Evolutionary conservation across 1,140 invertebrate genomes (phyloP).

Genomic region (Papilio glaucus): DNA sequence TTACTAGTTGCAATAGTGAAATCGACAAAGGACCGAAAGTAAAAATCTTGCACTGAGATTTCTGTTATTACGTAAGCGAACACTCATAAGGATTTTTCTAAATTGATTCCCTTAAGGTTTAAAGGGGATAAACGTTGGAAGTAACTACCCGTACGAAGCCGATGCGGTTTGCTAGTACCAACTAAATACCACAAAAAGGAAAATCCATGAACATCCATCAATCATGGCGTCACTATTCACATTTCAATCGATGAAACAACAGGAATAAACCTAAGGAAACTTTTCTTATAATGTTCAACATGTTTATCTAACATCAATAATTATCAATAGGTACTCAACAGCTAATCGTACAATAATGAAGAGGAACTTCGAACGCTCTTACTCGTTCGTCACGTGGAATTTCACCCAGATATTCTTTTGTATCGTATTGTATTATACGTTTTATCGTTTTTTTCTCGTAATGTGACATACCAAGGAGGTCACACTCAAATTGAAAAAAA

Average conservation of each 20-base stretch:
- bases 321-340: slow-evolving; percentile 20
- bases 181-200: not conserved
- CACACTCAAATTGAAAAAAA: not conserved
- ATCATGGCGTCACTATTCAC: not conserved
- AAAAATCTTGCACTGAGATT: too few species aligned
- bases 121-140: too few species aligned
- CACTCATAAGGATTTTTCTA: too few species aligned
- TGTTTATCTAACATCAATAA: not conserved
- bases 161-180: too few species aligned
- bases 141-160: too few species aligned
- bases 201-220: not conserved
- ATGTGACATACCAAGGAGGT: not conserved
- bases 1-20: too few species aligned
- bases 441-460: too few species aligned
- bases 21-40: too few species aligned
- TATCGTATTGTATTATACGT: not conserved
- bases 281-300: not conserved
- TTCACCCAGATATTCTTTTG: not conserved
- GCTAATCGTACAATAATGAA: slow-evolving; percentile 6
- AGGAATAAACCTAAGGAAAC: slow-evolving; percentile 13
- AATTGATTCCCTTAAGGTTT: too few species aligned
- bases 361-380: not conserved
- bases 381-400: not conserved
- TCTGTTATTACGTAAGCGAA: too few species aligned
- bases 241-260: not conserved